Base-by-base conservation (phyloP, 1,140 invertebrate genomes). In the Drosophila pruinosa region DNA sequence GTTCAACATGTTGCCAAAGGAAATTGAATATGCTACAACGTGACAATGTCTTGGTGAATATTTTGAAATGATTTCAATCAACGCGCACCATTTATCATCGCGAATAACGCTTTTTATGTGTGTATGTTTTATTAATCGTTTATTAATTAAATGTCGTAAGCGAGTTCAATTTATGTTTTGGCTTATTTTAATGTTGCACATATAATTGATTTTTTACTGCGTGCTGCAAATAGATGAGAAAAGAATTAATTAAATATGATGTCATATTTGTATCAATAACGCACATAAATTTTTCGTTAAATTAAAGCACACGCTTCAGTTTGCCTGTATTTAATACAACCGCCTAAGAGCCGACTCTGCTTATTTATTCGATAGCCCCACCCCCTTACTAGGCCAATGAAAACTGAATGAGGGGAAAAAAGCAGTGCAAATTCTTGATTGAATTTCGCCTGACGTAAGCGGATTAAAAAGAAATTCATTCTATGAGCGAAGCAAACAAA, bases 361-460 rank as follows among this genome's bases (percentile, higher is more conserved):
- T 73, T 71, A 76, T 76, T 73, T 76, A 76, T 73, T 54, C 45
- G 48, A 34, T 22, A 21, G 6, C 50, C 34, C 39, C 28, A 31
- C n/a, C 28, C 14, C 26, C 15, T 21, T 39, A 45, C 34, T 54
- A 31, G 8, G 26, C 39, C 22, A 52, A 10, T 24, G n/a, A 43
- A 22, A 14, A 15, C 10, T 5, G 36, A 4, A 22, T 7, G 3
- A 31, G 15, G 4, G 17, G 17, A 17, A 47, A 38, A 59, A 54
- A 58, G 53, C 65, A 52, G 50, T 75, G 75, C 54, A 74, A 77
- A 77, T 62, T 77, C 72, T 75, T 78, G 75, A 78, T 78, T 78
- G 75, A 78, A 78, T 78, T 75, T 75, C 52, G 59, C 68, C 72
- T 78, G 72, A 78, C 75, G 75, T 78, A 78, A 78, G 75, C 75